Percentiles rank a stretch among this genome's conserved stretches.
Conservation (phyloP, 2,797 vertebrate genomes). For the Anguilla obscura region DNA sequence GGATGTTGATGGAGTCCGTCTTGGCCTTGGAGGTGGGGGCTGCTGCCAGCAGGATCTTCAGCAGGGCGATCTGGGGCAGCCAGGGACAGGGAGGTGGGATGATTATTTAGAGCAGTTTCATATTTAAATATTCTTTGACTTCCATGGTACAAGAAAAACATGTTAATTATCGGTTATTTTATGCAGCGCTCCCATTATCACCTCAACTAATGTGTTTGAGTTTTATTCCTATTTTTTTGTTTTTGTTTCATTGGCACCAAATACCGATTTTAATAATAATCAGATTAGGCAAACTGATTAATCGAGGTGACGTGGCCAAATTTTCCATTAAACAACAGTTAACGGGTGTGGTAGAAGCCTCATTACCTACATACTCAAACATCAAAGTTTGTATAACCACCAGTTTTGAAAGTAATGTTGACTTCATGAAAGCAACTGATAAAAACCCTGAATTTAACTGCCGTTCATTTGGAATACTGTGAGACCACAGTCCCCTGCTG, state of each 20-base stretch:
- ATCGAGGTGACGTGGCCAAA: no score
- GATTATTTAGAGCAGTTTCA: background rate
- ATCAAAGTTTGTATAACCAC: background rate
- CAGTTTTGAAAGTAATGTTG: background rate
- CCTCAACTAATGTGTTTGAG: background rate
- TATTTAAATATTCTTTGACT: background rate
- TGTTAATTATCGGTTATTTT: background rate
- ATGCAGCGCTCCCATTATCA: background rate
- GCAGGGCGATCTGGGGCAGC: conserved; percentile 83
- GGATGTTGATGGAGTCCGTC: conserved; percentile 97
- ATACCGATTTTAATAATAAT: background rate
- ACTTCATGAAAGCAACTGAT: background rate
- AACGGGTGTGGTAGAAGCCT: background rate
- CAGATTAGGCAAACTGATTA: background rate
- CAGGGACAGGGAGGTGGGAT: background rate
- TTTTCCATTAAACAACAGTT: background rate
- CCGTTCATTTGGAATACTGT: background rate
- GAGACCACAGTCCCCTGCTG: background rate
- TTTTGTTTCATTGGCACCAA: background rate
- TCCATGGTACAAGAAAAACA: background rate
- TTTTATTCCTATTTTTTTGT: background rate
- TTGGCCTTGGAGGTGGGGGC: conserved; percentile 99
- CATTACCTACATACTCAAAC: background rate
- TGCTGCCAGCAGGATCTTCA: conserved; percentile 95
- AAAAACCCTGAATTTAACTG: background rate